Evolutionary conservation across 2,888 invertebrate species (phyloP).

Genomic region (Trichogramma evanescens): DNA sequence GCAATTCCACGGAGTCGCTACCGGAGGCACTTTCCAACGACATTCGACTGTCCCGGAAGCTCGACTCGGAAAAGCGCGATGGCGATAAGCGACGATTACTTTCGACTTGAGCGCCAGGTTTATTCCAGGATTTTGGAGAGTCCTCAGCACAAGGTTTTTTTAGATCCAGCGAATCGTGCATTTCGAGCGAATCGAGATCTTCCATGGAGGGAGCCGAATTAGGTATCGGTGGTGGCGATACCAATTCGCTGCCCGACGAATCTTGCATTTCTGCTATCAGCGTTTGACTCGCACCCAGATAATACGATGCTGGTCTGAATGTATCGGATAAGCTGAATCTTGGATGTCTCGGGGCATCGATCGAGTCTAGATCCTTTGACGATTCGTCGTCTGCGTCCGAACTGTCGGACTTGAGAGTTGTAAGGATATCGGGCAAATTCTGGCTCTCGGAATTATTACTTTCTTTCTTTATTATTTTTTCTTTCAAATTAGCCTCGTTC

Average conservation of each 20-base stretch:
- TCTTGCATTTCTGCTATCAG: constrained; percentile 63
- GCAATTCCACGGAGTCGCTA: constrained; percentile 54
- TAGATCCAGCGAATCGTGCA: constrained; percentile 36
- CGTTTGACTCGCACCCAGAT: constrained; percentile 62
- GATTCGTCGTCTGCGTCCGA: constrained; percentile 80
- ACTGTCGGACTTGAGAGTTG: constrained; percentile 57
- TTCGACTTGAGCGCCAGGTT: constrained; percentile 32
- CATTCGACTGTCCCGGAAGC: constrained; percentile 35
- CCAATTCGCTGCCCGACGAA: constrained; percentile 73
- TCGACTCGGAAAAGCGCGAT: constrained; percentile 36
- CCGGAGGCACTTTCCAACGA: constrained; percentile 40
- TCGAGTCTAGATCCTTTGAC: constrained; percentile 65
- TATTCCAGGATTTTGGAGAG: constrained; percentile 37
- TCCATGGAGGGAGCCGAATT: constrained; percentile 67
- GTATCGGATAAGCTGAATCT: constrained; percentile 82
- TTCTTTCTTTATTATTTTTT: constrained; percentile 37
- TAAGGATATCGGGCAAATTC: constrained; percentile 56
- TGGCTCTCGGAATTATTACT: constrained; percentile 32
- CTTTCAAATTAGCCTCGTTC: constrained; percentile 23
- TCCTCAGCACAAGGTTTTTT: constrained; percentile 41
- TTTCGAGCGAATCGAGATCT: constrained; percentile 60
- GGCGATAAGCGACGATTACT: constrained; percentile 28
- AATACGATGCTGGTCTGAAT: constrained; percentile 82
- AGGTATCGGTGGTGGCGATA: constrained; percentile 73
- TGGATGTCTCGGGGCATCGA: constrained; percentile 62